Evolutionary conservation across 2,113 vertebrate species (phyloP).

Genomic region (Vidua chalybeata): DNA sequence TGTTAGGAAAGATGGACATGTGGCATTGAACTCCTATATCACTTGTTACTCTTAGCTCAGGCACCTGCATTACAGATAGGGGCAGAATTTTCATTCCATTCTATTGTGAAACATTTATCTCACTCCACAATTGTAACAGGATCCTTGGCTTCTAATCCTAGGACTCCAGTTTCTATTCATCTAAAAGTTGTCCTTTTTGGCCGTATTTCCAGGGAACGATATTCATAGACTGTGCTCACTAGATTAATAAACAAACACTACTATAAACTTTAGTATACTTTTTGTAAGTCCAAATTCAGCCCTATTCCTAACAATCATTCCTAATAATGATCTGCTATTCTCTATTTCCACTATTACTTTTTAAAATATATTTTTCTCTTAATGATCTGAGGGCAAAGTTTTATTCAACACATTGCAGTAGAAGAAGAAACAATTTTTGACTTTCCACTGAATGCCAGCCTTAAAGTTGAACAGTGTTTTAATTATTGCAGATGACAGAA

Average conservation of each 20-base stretch:
- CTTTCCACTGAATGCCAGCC: neutral
- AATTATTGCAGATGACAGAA: neutral
- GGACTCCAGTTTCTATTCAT: neutral
- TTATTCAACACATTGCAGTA: neutral
- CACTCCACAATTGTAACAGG: neutral
- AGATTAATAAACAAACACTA: neutral
- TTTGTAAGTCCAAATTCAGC: neutral
- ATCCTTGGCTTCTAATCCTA: neutral
- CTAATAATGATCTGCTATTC: neutral
- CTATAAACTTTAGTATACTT: neutral
- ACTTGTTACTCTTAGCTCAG: neutral
- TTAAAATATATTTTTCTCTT: neutral
- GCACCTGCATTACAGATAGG: neutral
- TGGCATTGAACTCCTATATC: neutral
- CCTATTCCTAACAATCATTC: neutral
- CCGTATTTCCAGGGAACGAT: neutral
- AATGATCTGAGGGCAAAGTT: neutral
- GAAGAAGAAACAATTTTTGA: neutral
- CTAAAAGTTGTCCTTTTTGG: neutral
- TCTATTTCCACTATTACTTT: neutral
- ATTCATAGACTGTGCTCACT: neutral
- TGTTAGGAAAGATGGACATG: neutral
- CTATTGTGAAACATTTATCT: neutral
- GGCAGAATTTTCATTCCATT: neutral
- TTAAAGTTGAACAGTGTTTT: neutral